Base-by-base conservation (phyloP, 2,888 invertebrate species). In the Drosophila ezoana region DNA sequence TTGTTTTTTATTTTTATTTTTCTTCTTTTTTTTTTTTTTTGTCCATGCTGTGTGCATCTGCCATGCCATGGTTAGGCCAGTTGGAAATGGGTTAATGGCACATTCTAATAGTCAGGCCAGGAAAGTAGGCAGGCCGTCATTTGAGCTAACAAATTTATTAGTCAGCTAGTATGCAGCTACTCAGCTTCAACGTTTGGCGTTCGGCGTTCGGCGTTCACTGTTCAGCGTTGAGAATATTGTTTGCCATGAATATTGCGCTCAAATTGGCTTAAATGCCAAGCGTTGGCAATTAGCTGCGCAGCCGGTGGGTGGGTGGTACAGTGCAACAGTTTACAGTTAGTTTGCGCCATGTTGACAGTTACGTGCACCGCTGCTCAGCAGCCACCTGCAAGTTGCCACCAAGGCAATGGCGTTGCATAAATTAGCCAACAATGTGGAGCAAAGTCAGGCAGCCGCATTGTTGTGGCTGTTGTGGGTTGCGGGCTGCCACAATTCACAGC, bases 291-390 rank as follows among this genome's bases (percentile, higher is more conserved):
- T 87, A 85, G 87, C 79, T 72, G 70, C 70, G 78, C 82, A 80
- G 74, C 79, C 69, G 73, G 63, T 80, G 77, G 81, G 71, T 81
- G 71, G 75, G 77, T 73, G 83, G 73, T 45, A 45, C 67, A 52
- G 56, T 59, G 70, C 72, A 73, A 53, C 77, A 86, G 75, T 83
- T 84, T 83, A 83, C 83, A 87, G 83, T 83, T 87, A 83, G 79
- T 66, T 86, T 81, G 72, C 75, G 74, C 87, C 77, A 86, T 81
- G 83, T 84, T 83, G 87, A 87, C 87, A 85, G 87, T 87, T 87
- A 85, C 79, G 85, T 87, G 87, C 81, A 54, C 69, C 77, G 81
- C 53, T 53, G 56, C 57, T 38, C 71, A 62, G 59, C 79, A 68
- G 66, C 72, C 79, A 79, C 66, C 76, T 72, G 69, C 79, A 47